Base-by-base conservation (phyloP, 2,888 invertebrate species). In the Agrochola lota region DNA sequence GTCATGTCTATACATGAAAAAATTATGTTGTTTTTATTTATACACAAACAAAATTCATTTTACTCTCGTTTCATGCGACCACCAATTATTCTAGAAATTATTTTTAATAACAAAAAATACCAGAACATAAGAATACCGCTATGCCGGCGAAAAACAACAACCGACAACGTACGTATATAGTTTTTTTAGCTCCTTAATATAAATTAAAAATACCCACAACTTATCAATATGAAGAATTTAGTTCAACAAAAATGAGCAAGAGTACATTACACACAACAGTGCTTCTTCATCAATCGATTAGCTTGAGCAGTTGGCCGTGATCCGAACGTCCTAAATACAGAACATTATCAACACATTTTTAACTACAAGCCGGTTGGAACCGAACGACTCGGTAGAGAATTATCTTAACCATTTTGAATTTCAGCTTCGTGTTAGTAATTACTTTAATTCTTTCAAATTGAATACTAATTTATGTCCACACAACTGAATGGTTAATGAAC, bases 131-230 rank as follows among this genome's bases (percentile, higher is more conserved):
- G 46, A 78, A 67, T 46, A 62, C 72, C 20, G 35, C 2, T 35
- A 55, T 63, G 55, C 20, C 57, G 23, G 8, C 35, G 71, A 71
- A 46, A 71, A 71, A 71, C 11, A 62, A 72, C 57, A 52, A 66
- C 57, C 35, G 59, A 26, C 20, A 26, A 64, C 23, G 43, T 40
- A 43, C 17, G 11, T 26, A 35, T 40, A n/a, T 46, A 40, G 62
- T 68, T 63, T 15, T 5, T 26, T 62, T 43, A 52, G 26, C 17
- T 57, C 17, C 46, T 20, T 62, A 79, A 30, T 35, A 63, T 43
- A 76, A 82, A 76, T 35, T 76, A 63, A 46, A 73, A 73, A 11
- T 76, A 68, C 63, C 77, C 68, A 64, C 49, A 77, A 77, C 35
- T 63, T 82, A 68, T 52, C 6, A 7, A 63, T 52, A 57, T 57